Conservation (phyloP, 2,113 vertebrate genomes). For the Gymnogyps californianus region DNA sequence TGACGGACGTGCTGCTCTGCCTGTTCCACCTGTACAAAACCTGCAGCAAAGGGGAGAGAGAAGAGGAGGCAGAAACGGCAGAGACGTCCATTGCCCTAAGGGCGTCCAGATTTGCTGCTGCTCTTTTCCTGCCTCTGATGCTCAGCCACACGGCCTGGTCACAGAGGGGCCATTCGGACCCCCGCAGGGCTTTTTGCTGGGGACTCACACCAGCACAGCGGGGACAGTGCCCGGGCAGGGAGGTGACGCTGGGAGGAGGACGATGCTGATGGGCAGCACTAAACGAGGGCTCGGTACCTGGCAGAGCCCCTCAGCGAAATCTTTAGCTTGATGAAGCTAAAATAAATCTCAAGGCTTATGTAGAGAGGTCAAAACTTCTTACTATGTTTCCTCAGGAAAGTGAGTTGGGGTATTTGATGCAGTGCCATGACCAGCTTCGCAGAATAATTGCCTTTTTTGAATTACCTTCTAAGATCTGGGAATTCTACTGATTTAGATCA, state of each 20-base stretch:
- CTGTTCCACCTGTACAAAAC: slow-evolving; percentile 91
- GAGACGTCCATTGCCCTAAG: accelerated
- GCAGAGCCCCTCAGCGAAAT: background rate
- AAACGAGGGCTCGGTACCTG: accelerated
- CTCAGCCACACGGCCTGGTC: background rate
- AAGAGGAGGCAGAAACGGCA: background rate
- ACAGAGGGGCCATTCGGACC: background rate
- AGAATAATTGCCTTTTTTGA: slow-evolving; percentile 23
- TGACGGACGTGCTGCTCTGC: slow-evolving; percentile 85
- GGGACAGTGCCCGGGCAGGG: background rate
- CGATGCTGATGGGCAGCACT: background rate
- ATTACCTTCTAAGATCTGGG: slow-evolving; percentile 20
- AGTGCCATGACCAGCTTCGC: background rate
- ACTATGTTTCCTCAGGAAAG: background rate
- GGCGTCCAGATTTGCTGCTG: background rate
- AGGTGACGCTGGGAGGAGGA: background rate
- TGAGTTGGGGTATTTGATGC: background rate
- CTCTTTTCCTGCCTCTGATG: background rate
- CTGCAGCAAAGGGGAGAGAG: slow-evolving; percentile 52
- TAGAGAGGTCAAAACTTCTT: background rate
- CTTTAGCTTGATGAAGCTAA: background rate
- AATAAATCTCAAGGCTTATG: background rate
- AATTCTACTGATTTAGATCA: slow-evolving; percentile 8
- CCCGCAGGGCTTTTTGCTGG: background rate
- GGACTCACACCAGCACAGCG: background rate